Evolutionary conservation across 2,113 vertebrate species (phyloP).

Genomic region (Microcebus tavaratra): DNA sequence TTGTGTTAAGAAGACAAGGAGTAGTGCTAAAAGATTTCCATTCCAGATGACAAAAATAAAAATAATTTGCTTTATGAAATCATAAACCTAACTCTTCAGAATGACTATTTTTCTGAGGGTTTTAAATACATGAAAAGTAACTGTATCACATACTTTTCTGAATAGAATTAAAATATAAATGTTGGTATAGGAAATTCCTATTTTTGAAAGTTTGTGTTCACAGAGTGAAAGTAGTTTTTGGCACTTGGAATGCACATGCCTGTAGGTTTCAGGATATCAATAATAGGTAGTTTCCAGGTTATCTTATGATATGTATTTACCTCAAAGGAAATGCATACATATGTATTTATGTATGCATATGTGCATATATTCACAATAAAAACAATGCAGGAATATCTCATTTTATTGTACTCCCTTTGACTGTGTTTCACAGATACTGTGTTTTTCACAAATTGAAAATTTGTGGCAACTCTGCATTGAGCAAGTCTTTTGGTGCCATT

Average conservation of each 20-base stretch:
- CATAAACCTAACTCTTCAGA: not conserved
- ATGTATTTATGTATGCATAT: not conserved
- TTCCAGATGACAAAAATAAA: conserved; percentile 42
- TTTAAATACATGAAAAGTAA: not conserved
- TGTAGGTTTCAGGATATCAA: not conserved
- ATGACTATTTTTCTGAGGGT: not conserved
- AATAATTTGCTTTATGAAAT: conserved; percentile 33
- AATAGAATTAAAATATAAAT: conserved; percentile 30
- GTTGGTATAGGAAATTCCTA: not conserved
- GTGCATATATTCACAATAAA: not conserved
- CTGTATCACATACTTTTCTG: not conserved
- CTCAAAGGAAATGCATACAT: not conserved
- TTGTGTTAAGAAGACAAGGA: conserved; percentile 20
- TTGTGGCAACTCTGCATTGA: no score
- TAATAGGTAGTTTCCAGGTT: not conserved
- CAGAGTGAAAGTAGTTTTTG: not conserved
- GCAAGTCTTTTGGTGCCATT: no score
- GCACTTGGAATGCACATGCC: not conserved
- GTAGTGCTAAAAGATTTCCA: not conserved
- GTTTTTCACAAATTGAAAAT: no score
- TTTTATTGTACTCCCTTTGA: not conserved
- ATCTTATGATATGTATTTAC: not conserved
- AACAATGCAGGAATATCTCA: not conserved
- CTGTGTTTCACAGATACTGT: not conserved
- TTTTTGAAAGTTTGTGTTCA: not conserved